phyloP scores from a whole-genome alignment of 1,140 invertebrate species.

The Ostrea denselamellosa region DNA sequence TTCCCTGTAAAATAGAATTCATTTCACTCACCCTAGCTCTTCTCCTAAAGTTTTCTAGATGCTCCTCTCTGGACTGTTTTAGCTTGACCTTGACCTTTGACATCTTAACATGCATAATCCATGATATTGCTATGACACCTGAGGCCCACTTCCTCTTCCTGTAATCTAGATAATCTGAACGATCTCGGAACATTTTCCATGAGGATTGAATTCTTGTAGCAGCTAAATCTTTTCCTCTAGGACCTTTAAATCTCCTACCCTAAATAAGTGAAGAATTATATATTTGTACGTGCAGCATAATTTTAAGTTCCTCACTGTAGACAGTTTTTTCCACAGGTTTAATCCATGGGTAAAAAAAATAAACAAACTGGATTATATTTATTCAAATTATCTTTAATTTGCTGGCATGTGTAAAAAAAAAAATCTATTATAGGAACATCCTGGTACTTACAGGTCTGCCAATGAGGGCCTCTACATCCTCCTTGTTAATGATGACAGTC shows the following conservation, averaged over 20 bases:
- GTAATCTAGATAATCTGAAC: constrained; percentile 76
- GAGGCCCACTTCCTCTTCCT: constrained; percentile 78
- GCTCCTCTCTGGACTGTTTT: constrained; percentile 67
- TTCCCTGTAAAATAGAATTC: not conserved
- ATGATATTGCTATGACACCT: constrained; percentile 78
- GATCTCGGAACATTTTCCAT: constrained; percentile 73
- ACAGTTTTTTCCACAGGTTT: too few species aligned
- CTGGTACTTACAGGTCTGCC: constrained; percentile 71
- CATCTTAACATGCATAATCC: constrained; percentile 79
- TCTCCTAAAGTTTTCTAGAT: constrained; percentile 73
- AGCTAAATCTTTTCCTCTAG: constrained; percentile 71
- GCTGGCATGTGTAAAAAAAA: too few species aligned
- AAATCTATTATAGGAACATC: too few species aligned
- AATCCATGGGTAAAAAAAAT: too few species aligned
- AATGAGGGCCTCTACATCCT: constrained; percentile 76
- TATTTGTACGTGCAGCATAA: not conserved
- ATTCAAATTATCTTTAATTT: too few species aligned
- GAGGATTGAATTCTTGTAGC: constrained; percentile 76
- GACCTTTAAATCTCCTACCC: constrained; percentile 73
- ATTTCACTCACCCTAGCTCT: constrained; percentile 70
- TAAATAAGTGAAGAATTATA: constrained; percentile 51
- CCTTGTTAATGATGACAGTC: constrained; percentile 75
- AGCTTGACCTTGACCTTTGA: constrained; percentile 74
- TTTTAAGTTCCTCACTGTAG: too few species aligned
- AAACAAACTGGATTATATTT: too few species aligned